These are phyloP conservation scores for Bombus polaris DNA, from an alignment of 1,140 invertebrate genomes.

Conservation along the genomic window DNA sequence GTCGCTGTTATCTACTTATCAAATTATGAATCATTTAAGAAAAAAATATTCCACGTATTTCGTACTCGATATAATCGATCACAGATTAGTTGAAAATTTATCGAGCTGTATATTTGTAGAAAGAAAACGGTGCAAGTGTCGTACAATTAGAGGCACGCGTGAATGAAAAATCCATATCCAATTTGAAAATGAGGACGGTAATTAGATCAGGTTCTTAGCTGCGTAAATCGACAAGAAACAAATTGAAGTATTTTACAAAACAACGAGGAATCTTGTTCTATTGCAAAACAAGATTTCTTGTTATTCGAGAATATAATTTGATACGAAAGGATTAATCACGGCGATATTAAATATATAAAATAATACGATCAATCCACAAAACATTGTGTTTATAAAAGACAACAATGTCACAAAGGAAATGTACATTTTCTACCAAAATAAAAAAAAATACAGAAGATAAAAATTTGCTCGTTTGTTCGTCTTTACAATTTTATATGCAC, in stretches of 20 bases:
- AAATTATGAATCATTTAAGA: neutral
- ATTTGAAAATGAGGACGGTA: neutral
- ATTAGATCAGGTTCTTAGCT: neutral
- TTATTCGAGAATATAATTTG: neutral
- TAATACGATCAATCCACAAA: neutral
- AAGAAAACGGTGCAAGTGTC: neutral
- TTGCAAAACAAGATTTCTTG: neutral
- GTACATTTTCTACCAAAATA: neutral
- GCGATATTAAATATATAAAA: neutral
- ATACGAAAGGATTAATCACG: too few relatives aligned
- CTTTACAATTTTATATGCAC: neutral
- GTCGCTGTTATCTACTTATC: neutral
- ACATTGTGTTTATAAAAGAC: neutral
- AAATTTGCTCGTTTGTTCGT: neutral
- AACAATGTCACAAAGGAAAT: neutral
- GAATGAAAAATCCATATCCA: slow-evolving; percentile 1
- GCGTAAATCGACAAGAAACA: neutral
- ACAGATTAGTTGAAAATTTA: neutral
- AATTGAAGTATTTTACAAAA: neutral
- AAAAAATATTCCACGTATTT: neutral
- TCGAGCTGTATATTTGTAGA: neutral
- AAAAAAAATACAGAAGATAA: neutral
- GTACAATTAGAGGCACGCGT: too few relatives aligned
- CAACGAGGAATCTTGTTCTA: neutral
- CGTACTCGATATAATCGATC: neutral